phyloP scores from a whole-genome alignment of 2,888 invertebrate species.

The Drosophila ustulata region DNA sequence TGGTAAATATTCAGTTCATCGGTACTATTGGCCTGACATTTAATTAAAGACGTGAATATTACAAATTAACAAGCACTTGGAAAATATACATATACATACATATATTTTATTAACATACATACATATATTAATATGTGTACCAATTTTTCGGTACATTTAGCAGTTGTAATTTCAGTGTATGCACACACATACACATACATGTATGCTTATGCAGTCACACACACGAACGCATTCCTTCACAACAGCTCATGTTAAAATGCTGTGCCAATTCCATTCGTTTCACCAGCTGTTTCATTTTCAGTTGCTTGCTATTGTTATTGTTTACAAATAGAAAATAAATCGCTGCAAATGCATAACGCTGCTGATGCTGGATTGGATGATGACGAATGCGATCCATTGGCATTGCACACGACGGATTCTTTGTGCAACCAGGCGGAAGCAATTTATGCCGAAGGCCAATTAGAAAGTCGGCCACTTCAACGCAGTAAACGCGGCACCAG shows the following conservation, averaged over 20 bases:
- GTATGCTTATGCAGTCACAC: too few relatives aligned
- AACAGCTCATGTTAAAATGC: background rate
- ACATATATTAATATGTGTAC: too few relatives aligned
- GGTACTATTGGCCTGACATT: too few relatives aligned
- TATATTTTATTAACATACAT: too few relatives aligned
- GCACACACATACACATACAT: too few relatives aligned
- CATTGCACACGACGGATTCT: slow-evolving; percentile 1
- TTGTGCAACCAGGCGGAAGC: too few relatives aligned
- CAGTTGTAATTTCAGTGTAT: background rate
- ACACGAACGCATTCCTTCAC: background rate
- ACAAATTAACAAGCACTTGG: too few relatives aligned
- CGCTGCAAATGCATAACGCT: slow-evolving; percentile 25
- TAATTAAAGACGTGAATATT: too few relatives aligned
- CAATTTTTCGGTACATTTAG: too few relatives aligned
- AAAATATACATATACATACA: too few relatives aligned
- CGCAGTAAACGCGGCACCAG: too few relatives aligned
- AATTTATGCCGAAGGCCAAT: background rate
- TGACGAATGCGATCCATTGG: slow-evolving; percentile 6
- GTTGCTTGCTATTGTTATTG: background rate
- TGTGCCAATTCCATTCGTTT: slow-evolving; percentile 42
- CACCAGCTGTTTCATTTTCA: slow-evolving; percentile 9
- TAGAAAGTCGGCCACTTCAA: too few relatives aligned
- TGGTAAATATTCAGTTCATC: background rate
- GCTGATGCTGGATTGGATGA: background rate
- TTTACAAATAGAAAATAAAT: slow-evolving; percentile 21